phyloP scores from a whole-genome alignment of 2,888 invertebrate genomes.

The Phoenoteleia sp. region DNA sequence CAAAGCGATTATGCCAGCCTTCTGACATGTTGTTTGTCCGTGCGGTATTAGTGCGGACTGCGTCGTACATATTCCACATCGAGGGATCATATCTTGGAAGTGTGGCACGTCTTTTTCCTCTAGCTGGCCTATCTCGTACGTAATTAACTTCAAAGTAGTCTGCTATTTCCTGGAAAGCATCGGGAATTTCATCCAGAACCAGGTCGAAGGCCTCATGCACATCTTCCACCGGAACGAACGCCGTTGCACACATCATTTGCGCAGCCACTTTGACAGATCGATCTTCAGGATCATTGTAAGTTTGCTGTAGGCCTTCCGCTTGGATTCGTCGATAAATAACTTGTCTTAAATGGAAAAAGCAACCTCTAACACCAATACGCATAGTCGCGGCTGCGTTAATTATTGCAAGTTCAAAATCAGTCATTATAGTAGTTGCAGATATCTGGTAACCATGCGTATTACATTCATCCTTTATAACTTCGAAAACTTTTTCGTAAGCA shows the following conservation, averaged over 20 bases:
- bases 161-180: not conserved
- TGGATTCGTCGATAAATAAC: not conserved
- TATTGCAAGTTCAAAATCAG: slow-evolving; percentile 25
- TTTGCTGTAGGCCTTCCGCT: slow-evolving; percentile 24
- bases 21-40: too few species aligned
- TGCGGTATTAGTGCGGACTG: too few species aligned
- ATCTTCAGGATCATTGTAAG: not conserved
- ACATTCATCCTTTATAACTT: slow-evolving; percentile 15
- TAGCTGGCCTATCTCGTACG: too few species aligned
- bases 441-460: slow-evolving; percentile 8
- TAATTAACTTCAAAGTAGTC: not conserved
- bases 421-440: slow-evolving; percentile 24
- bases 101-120: too few species aligned
- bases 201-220: not conserved
- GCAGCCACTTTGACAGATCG: not conserved
- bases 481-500: too few species aligned
- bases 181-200: not conserved
- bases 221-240: not conserved
- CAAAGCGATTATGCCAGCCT: too few species aligned
- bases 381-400: slow-evolving; percentile 21
- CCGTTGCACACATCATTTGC: not conserved
- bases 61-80: too few species aligned
- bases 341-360: not conserved
- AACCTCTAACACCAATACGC: not conserved
- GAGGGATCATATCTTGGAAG: too few species aligned